phyloP scores from a whole-genome alignment of 2,888 invertebrate species.

The Pristionchus mayeri region DNA sequence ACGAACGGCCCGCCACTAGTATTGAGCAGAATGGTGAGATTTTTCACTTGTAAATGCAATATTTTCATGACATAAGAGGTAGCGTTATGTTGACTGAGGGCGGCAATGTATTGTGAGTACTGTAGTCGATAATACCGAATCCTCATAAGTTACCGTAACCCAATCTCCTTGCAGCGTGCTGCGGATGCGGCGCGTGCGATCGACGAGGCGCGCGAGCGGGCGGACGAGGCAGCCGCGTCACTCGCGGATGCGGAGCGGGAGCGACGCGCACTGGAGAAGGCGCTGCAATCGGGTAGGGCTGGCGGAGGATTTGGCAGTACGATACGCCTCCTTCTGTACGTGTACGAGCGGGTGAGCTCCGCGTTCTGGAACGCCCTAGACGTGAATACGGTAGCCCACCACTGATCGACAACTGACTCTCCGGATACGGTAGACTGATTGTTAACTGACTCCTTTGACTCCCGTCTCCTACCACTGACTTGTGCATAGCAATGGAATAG shows the following conservation, averaged over 20 bases:
- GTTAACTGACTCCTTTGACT: neutral
- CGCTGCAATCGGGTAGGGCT: slow-evolving; percentile 27
- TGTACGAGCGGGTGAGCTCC: neutral
- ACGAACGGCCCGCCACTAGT: too few relatives aligned
- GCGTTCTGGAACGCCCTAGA: neutral
- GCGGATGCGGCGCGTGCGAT: slow-evolving; percentile 21
- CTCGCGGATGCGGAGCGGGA: slow-evolving; percentile 41
- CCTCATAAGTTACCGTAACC: neutral
- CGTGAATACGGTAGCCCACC: slow-evolving; percentile 31
- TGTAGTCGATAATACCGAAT: too few relatives aligned
- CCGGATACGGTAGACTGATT: neutral
- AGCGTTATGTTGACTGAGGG: neutral
- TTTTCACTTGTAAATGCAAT: neutral
- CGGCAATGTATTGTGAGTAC: too few relatives aligned
- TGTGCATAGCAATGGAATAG: neutral
- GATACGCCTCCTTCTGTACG: neutral
- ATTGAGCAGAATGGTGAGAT: neutral
- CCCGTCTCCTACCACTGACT: neutral
- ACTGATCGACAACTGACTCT: slow-evolving; percentile 17
- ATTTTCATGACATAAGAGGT: neutral
- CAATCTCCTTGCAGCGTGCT: neutral
- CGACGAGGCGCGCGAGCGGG: slow-evolving; percentile 49
- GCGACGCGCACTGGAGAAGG: neutral
- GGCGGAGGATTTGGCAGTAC: too few relatives aligned
- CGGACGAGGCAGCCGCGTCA: slow-evolving; percentile 50